Percentiles rank a stretch among this genome's conserved stretches.
These are phyloP conservation scores for Tholera decimalis DNA, from an alignment of 2,888 invertebrate species.

Conservation along the genomic window DNA sequence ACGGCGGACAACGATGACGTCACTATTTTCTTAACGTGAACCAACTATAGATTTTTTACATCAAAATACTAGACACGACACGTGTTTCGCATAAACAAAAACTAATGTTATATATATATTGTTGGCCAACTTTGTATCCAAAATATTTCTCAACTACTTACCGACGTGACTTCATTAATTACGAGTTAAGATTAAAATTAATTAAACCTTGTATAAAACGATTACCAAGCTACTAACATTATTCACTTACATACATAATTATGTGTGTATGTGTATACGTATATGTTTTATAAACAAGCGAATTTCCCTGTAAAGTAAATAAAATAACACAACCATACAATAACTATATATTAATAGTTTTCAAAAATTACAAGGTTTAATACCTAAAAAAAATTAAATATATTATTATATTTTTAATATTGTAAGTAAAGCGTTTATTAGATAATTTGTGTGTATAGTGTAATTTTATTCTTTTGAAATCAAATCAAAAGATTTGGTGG, in stretches of 20 bases:
- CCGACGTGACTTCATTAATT: conserved; percentile 43
- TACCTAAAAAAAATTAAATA: conserved; percentile 39
- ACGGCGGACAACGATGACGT: too few relatives aligned
- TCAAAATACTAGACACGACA: too few relatives aligned
- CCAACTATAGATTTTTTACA: too few relatives aligned
- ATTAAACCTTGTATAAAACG: conserved; percentile 26
- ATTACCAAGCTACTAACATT: neutral
- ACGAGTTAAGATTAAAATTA: conserved; percentile 27
- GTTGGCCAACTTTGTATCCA: neutral
- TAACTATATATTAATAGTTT: conserved; percentile 24
- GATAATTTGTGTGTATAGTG: conserved; percentile 66
- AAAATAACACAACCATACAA: conserved; percentile 16
- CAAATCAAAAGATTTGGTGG: conserved; percentile 65
- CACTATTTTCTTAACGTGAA: too few relatives aligned
- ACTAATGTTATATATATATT: neutral
- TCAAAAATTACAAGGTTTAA: conserved; percentile 33
- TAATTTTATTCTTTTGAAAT: conserved; percentile 61
- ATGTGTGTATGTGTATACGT: too few relatives aligned
- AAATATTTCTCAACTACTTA: conserved; percentile 8
- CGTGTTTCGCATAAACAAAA: too few relatives aligned
- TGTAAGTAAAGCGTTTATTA: conserved; percentile 59
- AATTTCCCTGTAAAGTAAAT: conserved; percentile 4
- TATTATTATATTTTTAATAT: conserved; percentile 52
- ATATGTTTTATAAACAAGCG: conserved; percentile 10
- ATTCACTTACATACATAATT: neutral